Percentiles rank a stretch among this genome's conserved stretches.
phyloP scores from a whole-genome alignment of 2,888 invertebrate species.

The Lasioglossum calceatum region DNA sequence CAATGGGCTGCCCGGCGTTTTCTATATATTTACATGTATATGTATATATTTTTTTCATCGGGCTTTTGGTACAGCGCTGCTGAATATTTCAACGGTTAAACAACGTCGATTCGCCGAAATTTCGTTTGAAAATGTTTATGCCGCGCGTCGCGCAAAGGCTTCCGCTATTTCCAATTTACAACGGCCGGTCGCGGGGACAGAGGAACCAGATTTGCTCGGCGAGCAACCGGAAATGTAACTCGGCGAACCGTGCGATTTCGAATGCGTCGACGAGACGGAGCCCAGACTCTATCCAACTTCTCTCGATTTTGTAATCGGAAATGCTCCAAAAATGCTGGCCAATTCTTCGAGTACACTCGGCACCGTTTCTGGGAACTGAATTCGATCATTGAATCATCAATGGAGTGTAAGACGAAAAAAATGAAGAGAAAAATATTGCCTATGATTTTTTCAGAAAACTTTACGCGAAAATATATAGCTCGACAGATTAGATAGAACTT shows the following conservation, averaged over 20 bases:
- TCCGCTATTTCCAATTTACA: constrained; percentile 1
- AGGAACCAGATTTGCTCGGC: not conserved
- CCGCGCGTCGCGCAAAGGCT: not conserved
- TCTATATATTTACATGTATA: not conserved
- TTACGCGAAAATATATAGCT: no score
- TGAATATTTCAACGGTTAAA: constrained; percentile 11
- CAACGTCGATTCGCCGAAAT: not conserved
- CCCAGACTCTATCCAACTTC: not conserved
- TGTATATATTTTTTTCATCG: not conserved
- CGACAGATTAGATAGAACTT: no score
- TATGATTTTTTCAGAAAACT: no score
- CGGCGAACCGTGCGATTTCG: not conserved
- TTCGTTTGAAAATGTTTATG: constrained; percentile 20
- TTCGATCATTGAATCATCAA: no score
- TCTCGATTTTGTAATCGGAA: not conserved
- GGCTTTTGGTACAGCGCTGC: not conserved
- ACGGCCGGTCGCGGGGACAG: not conserved
- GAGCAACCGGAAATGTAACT: not conserved
- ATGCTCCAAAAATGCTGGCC: not conserved
- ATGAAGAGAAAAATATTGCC: no score
- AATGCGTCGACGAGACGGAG: not conserved
- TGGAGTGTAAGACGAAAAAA: no score
- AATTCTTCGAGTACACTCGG: not conserved
- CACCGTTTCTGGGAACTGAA: not conserved
- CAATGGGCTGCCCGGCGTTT: not conserved